Percentiles rank a stretch among this genome's conserved stretches.
Evolutionary conservation across 2,888 invertebrate genomes (phyloP).

Genomic region (Chymomyza caudatula): DNA sequence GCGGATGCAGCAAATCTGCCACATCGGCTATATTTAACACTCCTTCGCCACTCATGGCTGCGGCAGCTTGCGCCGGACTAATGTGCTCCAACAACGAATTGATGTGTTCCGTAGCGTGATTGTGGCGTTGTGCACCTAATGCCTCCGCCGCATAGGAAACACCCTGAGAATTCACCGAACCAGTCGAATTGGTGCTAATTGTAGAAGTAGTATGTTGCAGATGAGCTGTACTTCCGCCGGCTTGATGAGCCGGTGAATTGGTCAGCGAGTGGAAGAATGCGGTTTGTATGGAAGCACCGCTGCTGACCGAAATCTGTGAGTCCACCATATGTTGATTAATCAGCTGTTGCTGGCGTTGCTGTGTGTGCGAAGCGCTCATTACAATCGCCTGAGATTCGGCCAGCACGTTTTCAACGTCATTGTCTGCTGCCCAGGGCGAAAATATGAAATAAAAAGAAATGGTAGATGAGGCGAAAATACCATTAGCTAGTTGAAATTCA

Average conservation of each 20-base stretch:
- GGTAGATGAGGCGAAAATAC: background rate
- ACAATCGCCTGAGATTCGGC: slow-evolving; percentile 73
- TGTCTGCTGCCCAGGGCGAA: slow-evolving; percentile 53
- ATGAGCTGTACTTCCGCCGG: slow-evolving; percentile 35
- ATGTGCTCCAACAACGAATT: slow-evolving; percentile 74
- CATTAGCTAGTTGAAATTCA: slow-evolving; percentile 15
- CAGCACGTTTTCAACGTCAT: slow-evolving; percentile 71
- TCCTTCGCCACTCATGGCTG: slow-evolving; percentile 73
- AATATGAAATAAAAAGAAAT: background rate
- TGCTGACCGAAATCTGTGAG: slow-evolving; percentile 77
- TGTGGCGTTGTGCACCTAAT: slow-evolving; percentile 43
- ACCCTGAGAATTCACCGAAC: slow-evolving; percentile 49
- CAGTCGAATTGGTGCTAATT: slow-evolving; percentile 58
- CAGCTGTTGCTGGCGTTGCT: slow-evolving; percentile 60
- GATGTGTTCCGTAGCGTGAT: slow-evolving; percentile 64
- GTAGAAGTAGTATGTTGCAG: slow-evolving; percentile 58
- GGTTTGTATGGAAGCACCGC: slow-evolving; percentile 76
- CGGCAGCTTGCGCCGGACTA: slow-evolving; percentile 68
- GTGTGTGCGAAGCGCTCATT: slow-evolving; percentile 68
- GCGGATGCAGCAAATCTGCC: slow-evolving; percentile 90
- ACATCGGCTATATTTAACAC: slow-evolving; percentile 82
- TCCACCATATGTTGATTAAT: slow-evolving; percentile 75
- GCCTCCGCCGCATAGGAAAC: slow-evolving; percentile 65
- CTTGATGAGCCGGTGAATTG: slow-evolving; percentile 57
- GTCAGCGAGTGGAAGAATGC: slow-evolving; percentile 74